Evolutionary conservation across 2,113 vertebrate genomes (phyloP), one percentile per base, ranked within the genome.

Genomic region (Campylomormyrus numenius): DNA sequence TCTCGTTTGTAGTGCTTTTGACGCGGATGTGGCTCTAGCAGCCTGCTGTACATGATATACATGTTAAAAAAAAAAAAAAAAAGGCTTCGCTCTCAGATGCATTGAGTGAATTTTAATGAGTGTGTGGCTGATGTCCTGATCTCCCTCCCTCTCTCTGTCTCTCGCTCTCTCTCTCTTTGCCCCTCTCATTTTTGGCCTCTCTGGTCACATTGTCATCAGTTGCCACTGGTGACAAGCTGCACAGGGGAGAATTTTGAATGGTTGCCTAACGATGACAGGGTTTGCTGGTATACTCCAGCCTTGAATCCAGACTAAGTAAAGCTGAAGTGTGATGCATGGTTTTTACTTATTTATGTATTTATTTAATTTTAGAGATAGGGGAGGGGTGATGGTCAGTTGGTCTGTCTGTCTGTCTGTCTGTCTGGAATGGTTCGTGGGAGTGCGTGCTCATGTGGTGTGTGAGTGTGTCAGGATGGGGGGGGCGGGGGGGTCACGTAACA

Each of bases 171-270:
- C 24, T 49, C 42, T 50, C 46, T 80, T 42, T 83, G 48, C 24
- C 31, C 31, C 46, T 56, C 50, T 84, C 77, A 46, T 10, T 85
- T 89, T 56, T 84, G 89, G 21, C 24, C 31, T 89, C 24, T 46
- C 42, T 74, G 58, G 88, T 74, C 66, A 80, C 11, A 52, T 42
- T 35, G 74, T 45, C 49, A 53, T 11, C 45, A 46, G 53, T 89
- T 85, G 77, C 35, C 11, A 35, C 50, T 49, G 50, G 42, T 62
- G 87, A 88, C 56, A 66, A 39, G 53, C 9, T 48, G 27, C 52
- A 53, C n/a, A 27, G 77, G 50, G 39, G 77, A 85, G 77, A 89
- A 89, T 62, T 89, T 39, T 35, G 74, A 80, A 89, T 84, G 88
- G 56, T 66, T 58, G 56, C 46, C 31, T 39, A 89, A 88, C 56